Percentiles rank a stretch among this genome's conserved stretches.
These are phyloP conservation scores for Conopomorpha cramerella DNA, from an alignment of 1,140 invertebrate genomes.

Conservation along the genomic window DNA sequence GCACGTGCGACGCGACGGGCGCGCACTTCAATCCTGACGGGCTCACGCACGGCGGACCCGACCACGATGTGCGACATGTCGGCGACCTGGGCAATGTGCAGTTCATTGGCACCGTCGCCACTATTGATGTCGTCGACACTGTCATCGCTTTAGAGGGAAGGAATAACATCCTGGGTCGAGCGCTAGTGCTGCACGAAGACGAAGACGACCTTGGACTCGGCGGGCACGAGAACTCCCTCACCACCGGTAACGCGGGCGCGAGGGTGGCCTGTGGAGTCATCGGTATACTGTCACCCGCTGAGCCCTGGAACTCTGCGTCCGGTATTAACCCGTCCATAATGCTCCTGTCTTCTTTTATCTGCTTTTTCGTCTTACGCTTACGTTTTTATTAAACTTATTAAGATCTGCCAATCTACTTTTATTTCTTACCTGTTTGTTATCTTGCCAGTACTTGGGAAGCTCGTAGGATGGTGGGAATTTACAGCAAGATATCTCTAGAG, in stretches of 20 bases:
- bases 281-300: constrained; percentile 57
- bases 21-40: constrained; percentile 74
- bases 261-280: constrained; percentile 81
- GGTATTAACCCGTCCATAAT: constrained; percentile 15
- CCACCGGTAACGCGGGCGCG: constrained; percentile 80
- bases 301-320: constrained; percentile 25
- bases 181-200: constrained; percentile 75
- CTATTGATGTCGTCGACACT: constrained; percentile 66
- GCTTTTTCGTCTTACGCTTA: constrained; percentile 6
- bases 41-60: constrained; percentile 23
- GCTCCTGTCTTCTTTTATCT: constrained; percentile 10
- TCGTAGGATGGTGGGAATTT: constrained; percentile 89
- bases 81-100: constrained; percentile 89
- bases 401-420: constrained; percentile 2
- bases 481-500: constrained; percentile 95
- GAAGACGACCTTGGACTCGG: constrained; percentile 80
- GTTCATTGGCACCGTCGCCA: constrained; percentile 58
- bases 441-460: constrained; percentile 90
- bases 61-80: constrained; percentile 69
- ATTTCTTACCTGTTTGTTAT: constrained; percentile 81
- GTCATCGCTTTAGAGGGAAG: constrained; percentile 66
- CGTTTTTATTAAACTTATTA: constrained; percentile 3
- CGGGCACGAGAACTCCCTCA: constrained; percentile 66
- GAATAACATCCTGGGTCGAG: constrained; percentile 75
- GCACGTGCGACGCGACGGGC: constrained; percentile 67